A percentile compares a stretch with the other conserved stretches of the same genome.
These are phyloP conservation scores for Zoanthus gigantus DNA, from an alignment of 92 coral and sea anemone species.

Conservation along the genomic window DNA sequence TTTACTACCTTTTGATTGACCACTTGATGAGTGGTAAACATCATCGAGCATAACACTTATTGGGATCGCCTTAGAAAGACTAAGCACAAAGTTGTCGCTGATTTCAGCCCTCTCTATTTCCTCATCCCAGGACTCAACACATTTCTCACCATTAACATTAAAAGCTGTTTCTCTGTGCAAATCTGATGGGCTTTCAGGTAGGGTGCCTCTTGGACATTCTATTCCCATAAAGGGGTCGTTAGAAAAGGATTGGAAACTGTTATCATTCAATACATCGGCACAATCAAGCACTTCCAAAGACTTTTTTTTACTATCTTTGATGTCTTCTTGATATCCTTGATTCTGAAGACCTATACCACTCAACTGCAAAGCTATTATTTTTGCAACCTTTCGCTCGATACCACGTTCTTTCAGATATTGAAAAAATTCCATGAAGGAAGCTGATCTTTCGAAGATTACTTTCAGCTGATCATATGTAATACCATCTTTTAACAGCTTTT, in stretches of 20 bases:
- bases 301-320: background rate
- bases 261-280: background rate
- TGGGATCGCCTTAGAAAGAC: slow-evolving; percentile 31
- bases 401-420: slow-evolving; percentile 81
- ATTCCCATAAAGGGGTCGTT: background rate
- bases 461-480: slow-evolving; percentile 81
- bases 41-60: slow-evolving; percentile 57
- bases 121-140: slow-evolving; percentile 55
- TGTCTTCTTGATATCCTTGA: slow-evolving; percentile 59
- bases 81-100: slow-evolving; percentile 33
- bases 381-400: slow-evolving; percentile 87
- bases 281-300: slow-evolving; percentile 37
- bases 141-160: slow-evolving; percentile 32
- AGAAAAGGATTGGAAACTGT: background rate
- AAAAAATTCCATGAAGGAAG: slow-evolving; percentile 93
- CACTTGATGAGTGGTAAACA: slow-evolving; percentile 35
- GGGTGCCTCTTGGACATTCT: slow-evolving; percentile 15
- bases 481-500: slow-evolving; percentile 77
- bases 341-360: slow-evolving; percentile 85
- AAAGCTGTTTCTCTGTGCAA: slow-evolving; percentile 16
- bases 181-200: background rate
- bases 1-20: background rate
- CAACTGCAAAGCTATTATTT: slow-evolving; percentile 83
- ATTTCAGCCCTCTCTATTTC: slow-evolving; percentile 39
- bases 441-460: slow-evolving; percentile 85